Evolutionary conservation across 2,888 invertebrate genomes (phyloP).

Genomic region (Lutraria lutraria): DNA sequence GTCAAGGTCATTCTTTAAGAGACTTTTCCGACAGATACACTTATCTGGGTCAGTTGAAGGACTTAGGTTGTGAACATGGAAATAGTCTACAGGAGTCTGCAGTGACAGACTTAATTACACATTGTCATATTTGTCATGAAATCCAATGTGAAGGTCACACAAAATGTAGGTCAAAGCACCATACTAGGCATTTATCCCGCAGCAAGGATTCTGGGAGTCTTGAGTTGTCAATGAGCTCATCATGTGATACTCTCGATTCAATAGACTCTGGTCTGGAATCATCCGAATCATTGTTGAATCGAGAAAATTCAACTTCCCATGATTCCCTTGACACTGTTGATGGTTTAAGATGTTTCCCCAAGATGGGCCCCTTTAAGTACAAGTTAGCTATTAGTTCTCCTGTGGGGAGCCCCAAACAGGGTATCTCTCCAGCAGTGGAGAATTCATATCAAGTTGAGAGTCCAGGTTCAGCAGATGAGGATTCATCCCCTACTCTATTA

Average conservation of each 20-base stretch:
- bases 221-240: slow-evolving; percentile 59
- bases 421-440: slow-evolving; percentile 17
- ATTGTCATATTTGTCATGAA: not conserved
- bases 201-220: slow-evolving; percentile 53
- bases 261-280: slow-evolving; percentile 64
- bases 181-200: not conserved
- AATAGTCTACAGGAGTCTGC: not conserved
- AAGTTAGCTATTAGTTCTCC: slow-evolving; percentile 22
- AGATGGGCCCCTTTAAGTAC: slow-evolving; percentile 26
- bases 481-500: slow-evolving; percentile 43
- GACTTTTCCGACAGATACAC: not conserved
- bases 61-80: not conserved
- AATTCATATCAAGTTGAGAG: slow-evolving; percentile 14
- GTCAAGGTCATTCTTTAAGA: not conserved
- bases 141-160: not conserved
- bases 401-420: slow-evolving; percentile 9
- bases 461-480: slow-evolving; percentile 16
- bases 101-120: not conserved
- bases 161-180: not conserved
- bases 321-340: slow-evolving; percentile 52
- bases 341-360: slow-evolving; percentile 29
- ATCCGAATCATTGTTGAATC: slow-evolving; percentile 44
- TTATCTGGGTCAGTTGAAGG: not conserved
- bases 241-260: slow-evolving; percentile 62
- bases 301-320: slow-evolving; percentile 51